Percentiles rank a stretch among this genome's conserved stretches.
Conservation (phyloP, 2,113 vertebrate genomes). For the Callionymus lyra region DNA sequence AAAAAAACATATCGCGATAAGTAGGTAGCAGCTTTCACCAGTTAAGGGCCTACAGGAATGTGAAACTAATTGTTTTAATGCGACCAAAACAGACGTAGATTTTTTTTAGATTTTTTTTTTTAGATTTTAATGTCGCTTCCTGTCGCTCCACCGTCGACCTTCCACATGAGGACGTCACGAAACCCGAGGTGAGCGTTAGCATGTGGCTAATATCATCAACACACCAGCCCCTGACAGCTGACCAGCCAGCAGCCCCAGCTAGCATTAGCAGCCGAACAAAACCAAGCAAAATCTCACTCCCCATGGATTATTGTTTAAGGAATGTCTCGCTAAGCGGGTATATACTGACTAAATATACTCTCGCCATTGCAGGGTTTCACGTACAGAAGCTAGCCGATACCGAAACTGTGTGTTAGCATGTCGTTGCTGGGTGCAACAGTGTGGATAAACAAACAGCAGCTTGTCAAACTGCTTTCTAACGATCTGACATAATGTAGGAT, state of each 20-base stretch:
- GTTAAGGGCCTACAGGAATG: conserved; percentile 48
- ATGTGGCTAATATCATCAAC: conserved; percentile 44
- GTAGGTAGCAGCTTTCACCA: conserved; percentile 13
- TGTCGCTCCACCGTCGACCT: conserved; percentile 5
- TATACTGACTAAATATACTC: background rate
- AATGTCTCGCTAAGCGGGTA: background rate
- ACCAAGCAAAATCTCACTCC: conserved; percentile 1
- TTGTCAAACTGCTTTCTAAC: background rate
- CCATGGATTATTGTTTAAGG: conserved; percentile 1
- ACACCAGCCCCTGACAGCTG: conserved; percentile 53
- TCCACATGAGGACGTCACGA: conserved; percentile 14
- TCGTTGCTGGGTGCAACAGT: conserved; percentile 46
- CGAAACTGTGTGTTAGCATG: conserved; percentile 39
- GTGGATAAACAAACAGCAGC: conserved; percentile 47
- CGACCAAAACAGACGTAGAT: conserved; percentile 10
- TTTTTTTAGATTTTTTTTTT: too few species aligned
- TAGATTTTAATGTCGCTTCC: too few species aligned
- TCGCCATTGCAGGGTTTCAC: background rate
- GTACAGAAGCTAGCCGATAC: conserved; percentile 19
- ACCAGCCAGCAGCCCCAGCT: conserved; percentile 27
- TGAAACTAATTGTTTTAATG: conserved; percentile 47
- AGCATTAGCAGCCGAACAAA: conserved; percentile 33
- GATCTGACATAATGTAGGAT: background rate
- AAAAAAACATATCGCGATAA: conserved; percentile 51
- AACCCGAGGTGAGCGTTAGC: conserved; percentile 50